Percentiles rank a stretch among this genome's conserved stretches.
Conservation (phyloP, 2,797 vertebrate genomes). For the Mus minutoides region DNA sequence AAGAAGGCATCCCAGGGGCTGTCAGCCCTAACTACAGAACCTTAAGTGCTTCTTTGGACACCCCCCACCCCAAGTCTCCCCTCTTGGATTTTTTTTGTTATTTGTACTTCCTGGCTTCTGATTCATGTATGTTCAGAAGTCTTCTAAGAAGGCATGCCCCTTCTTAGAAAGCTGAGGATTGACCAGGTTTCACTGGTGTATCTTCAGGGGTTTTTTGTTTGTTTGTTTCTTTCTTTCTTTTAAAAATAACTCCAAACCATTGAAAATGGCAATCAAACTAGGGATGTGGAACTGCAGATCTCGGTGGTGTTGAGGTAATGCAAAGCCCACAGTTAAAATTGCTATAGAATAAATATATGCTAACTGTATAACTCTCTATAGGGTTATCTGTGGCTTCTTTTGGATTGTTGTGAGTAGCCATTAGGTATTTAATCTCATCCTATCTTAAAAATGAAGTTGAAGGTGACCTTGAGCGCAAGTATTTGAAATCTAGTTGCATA, state of each 20-base stretch:
- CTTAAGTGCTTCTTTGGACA: not conserved
- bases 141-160: not conserved
- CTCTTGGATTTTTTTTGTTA: not conserved
- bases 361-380: not conserved
- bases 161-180: not conserved
- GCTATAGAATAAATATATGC: not conserved
- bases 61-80: not conserved
- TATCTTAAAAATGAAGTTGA: constrained; percentile 55
- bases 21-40: not conserved
- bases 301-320: not conserved
- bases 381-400: not conserved
- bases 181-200: not conserved
- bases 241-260: not conserved
- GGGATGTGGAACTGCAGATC: not conserved
- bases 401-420: not conserved
- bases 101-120: not conserved
- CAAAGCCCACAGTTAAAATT: not conserved
- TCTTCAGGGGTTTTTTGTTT: not conserved
- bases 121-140: not conserved
- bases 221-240: not conserved
- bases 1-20: not conserved
- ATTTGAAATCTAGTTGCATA: not conserved
- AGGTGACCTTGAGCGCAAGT: constrained; percentile 65
- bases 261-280: not conserved
- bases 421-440: constrained; percentile 32